phyloP scores from a whole-genome alignment of 2,797 vertebrate genomes.

The Microcaecilia unicolor region DNA sequence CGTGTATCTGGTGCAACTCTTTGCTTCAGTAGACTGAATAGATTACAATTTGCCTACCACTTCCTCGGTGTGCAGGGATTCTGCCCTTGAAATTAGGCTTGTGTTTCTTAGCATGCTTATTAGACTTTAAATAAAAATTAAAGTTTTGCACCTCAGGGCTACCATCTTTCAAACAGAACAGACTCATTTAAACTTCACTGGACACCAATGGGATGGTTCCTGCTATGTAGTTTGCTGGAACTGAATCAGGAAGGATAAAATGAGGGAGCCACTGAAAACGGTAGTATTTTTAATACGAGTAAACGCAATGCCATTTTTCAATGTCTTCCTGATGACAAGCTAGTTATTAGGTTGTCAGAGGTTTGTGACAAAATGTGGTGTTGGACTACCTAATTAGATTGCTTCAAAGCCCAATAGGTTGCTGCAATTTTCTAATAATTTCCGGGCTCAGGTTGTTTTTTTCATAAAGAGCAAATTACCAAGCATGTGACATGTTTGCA shows the following conservation, averaged over 20 bases:
- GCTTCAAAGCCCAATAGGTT: conserved; percentile 23
- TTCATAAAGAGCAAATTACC: conserved; percentile 33
- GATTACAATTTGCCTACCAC: conserved; percentile 3
- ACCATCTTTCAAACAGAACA: neutral
- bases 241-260: neutral
- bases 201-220: conserved; percentile 2
- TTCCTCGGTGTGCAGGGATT: neutral
- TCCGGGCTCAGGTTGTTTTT: conserved; percentile 29
- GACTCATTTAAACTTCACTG: conserved; percentile 4
- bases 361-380: conserved; percentile 31
- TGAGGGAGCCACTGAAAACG: conserved; percentile 7
- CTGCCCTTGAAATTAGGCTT: neutral
- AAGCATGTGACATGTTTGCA: conserved; percentile 28
- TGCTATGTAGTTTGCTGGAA: conserved; percentile 4
- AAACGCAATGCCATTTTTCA: conserved; percentile 30
- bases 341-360: conserved; percentile 45
- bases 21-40: neutral
- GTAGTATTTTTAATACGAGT: conserved; percentile 22
- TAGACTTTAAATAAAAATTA: conserved; percentile 6
- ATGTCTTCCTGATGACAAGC: conserved; percentile 30
- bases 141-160: neutral
- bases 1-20: neutral
- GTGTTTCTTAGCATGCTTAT: conserved; percentile 2
- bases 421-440: conserved; percentile 29
- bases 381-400: conserved; percentile 46